Base-by-base conservation (phyloP, 2,888 invertebrate species). In the Athalia cordata region DNA sequence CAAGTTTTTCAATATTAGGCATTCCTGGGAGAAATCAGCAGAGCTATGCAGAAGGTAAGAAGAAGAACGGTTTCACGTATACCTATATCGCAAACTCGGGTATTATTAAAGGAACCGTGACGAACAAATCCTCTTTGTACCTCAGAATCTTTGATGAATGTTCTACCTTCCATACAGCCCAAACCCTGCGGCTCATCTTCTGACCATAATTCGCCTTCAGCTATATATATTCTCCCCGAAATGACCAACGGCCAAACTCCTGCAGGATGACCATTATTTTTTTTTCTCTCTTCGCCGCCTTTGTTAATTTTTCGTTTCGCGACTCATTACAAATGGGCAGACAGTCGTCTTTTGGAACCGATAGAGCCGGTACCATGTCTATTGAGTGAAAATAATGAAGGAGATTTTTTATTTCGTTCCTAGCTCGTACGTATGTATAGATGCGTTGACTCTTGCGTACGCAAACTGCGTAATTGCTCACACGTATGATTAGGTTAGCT, bases 11-110 rank as follows among this genome's bases (percentile, higher is more conserved):
- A 96, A 96, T 91, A 97, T 97, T 90, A 95, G 95, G 91, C 97
- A 98, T 93, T 98, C 98, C 83, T 98, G 97, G 97, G 96, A 96
- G 92, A 97, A 97, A 92, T 97, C 97, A 84, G 97, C 97, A 82
- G 97, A 97, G 92, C 93, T 98, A 91, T 98, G 98, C 93, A 95
- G 96, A 93, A 96, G 97, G 97, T 97, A 92, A 93, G 92, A 90
- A 81, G 8, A 62, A 15, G 8, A 13, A 62, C 9, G 43, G 45
- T 75, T 52, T 72, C 8, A 59, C 45, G 3, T 15, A n/a, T 6
- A 0, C 6, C 55, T 55, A 55, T 55, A 6, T 11, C 3, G 6
- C 6, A 4, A n/a, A 29, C 29, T 29, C 29, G 6, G 68, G 49
- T 72, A 59, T 72, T 72, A 59, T 59, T 59, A 13, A 8, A 9